phyloP scores from a whole-genome alignment of 2,797 vertebrate species.

The Rhinella marina region DNA sequence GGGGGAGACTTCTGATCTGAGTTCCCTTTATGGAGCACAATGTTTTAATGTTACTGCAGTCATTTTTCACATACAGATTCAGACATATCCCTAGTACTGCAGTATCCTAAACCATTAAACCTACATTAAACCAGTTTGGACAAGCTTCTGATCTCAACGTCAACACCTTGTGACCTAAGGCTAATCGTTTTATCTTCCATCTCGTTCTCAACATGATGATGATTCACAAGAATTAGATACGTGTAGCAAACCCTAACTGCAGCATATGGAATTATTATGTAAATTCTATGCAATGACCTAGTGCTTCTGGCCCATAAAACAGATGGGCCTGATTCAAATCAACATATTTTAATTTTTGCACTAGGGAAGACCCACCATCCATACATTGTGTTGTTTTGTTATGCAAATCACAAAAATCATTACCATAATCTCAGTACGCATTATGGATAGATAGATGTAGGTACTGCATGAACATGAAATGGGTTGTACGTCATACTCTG shows the following conservation, averaged over 20 bases:
- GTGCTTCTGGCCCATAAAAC: slow-evolving; percentile 20
- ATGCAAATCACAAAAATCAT: slow-evolving; percentile 11
- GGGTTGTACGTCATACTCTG: neutral
- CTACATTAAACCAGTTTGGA: slow-evolving; percentile 7
- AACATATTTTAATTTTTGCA: slow-evolving; percentile 3
- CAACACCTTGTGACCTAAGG: slow-evolving; percentile 26
- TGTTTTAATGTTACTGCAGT: slow-evolving; percentile 12
- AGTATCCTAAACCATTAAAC: slow-evolving; percentile 19
- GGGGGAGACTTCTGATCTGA: slow-evolving; percentile 27
- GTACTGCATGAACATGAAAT: neutral
- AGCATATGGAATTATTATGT: neutral
- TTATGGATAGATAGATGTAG: neutral
- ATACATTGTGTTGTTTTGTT: slow-evolving; percentile 10
- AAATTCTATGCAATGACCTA: slow-evolving; percentile 23
- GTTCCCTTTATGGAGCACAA: slow-evolving; percentile 10
- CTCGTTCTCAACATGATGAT: neutral
- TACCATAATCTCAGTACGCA: slow-evolving; percentile 3
- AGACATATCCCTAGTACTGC: neutral
- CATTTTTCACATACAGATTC: slow-evolving; percentile 29
- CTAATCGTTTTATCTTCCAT: slow-evolving; percentile 12
- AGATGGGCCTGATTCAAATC: slow-evolving; percentile 35
- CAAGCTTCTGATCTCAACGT: slow-evolving; percentile 10
- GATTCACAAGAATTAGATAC: neutral
- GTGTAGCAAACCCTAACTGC: neutral
- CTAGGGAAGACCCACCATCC: neutral